Evolutionary conservation across 2,888 invertebrate genomes (phyloP).

Genomic region (Lumbricus terrestris): DNA sequence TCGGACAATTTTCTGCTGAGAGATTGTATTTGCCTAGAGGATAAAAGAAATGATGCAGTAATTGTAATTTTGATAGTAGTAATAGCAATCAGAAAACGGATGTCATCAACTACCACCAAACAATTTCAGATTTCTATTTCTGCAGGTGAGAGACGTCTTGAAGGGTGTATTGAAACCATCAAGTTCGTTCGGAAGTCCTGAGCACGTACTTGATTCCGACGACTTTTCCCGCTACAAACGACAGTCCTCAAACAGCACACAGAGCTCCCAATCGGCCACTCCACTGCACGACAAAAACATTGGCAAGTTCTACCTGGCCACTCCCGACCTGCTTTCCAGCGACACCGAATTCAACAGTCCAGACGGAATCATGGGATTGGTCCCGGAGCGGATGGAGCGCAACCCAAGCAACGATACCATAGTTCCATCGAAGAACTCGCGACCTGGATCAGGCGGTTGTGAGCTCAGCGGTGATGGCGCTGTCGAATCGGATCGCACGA

Average conservation of each 20-base stretch:
- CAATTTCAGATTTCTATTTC: too few relatives aligned
- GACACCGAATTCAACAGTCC: slow-evolving; percentile 15
- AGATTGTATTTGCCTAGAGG: too few relatives aligned
- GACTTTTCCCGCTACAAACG: neutral
- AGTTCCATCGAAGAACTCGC: neutral
- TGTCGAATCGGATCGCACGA: neutral
- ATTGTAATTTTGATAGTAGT: too few relatives aligned
- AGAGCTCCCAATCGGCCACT: slow-evolving; percentile 22
- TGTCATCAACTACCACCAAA: too few relatives aligned
- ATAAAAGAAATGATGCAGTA: too few relatives aligned
- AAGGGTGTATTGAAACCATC: slow-evolving; percentile 52
- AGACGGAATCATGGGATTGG: neutral
- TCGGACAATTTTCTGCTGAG: too few relatives aligned
- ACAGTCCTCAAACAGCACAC: slow-evolving; percentile 11
- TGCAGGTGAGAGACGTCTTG: slow-evolving; percentile 54
- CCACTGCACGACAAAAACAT: neutral
- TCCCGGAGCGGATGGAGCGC: neutral
- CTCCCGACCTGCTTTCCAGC: slow-evolving; percentile 22
- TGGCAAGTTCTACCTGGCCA: slow-evolving; percentile 22
- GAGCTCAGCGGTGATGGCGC: neutral
- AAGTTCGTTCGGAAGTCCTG: slow-evolving; percentile 47
- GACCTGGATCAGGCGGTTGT: neutral
- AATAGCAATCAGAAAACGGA: too few relatives aligned
- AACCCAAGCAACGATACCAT: slow-evolving; percentile 9
- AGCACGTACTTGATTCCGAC: slow-evolving; percentile 22